These are phyloP conservation scores for Lypha dubia DNA, from an alignment of 2,888 invertebrate genomes.

Conservation along the genomic window DNA sequence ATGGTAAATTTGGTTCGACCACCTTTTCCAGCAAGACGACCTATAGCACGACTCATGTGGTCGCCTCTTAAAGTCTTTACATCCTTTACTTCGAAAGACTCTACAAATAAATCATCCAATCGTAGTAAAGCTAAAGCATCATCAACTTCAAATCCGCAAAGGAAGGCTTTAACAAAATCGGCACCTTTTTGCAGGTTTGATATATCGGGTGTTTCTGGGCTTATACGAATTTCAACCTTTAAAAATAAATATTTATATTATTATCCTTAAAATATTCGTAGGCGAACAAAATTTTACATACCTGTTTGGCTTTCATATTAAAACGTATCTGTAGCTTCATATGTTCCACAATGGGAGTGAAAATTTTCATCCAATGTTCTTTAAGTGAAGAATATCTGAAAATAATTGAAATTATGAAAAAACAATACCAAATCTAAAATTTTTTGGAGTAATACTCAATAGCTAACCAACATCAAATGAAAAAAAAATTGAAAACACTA, in stretches of 20 bases:
- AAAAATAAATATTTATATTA: conserved; percentile 7
- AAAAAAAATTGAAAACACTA: too few species aligned
- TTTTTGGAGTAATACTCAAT: not conserved
- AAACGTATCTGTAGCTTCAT: conserved; percentile 96
- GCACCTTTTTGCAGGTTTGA: conserved; percentile 97
- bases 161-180: conserved; percentile 98
- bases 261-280: not conserved
- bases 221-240: conserved; percentile 82
- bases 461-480: too few species aligned
- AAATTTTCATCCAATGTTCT: conserved; percentile 98
- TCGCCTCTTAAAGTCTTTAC: conserved; percentile 98
- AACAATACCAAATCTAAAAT: not conserved
- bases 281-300: conserved; percentile 79
- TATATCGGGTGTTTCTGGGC: conserved; percentile 88
- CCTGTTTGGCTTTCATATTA: conserved; percentile 93
- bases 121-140: conserved; percentile 97
- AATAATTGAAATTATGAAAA: conserved; percentile 54
- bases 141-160: conserved; percentile 98
- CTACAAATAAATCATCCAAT: conserved; percentile 97
- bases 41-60: conserved; percentile 97
- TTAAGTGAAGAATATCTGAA: conserved; percentile 94
- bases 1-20: conserved; percentile 99
- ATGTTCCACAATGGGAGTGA: conserved; percentile 97
- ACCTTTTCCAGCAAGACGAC: conserved; percentile 97
- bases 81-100: conserved; percentile 98